phyloP scores from a whole-genome alignment of 2,113 vertebrate species.

The Macquaria ambigua region DNA sequence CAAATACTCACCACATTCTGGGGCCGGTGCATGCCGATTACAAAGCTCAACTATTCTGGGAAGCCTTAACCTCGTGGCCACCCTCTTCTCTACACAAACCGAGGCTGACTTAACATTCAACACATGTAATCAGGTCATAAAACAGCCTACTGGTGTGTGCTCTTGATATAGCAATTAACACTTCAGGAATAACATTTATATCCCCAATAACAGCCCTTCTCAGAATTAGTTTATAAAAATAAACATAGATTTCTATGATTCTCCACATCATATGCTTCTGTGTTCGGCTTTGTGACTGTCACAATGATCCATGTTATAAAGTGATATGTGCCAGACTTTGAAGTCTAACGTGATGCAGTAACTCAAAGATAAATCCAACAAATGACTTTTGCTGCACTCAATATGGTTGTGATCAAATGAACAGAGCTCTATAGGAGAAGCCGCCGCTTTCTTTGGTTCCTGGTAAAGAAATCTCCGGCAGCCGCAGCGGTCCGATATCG shows the following conservation, averaged over 20 bases:
- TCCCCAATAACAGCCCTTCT: background rate
- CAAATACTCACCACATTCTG: slow-evolving; percentile 39
- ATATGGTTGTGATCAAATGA: slow-evolving; percentile 54
- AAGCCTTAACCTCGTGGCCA: slow-evolving; percentile 42
- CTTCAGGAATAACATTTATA: background rate
- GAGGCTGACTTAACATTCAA: slow-evolving; percentile 62
- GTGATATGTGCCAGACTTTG: slow-evolving; percentile 8
- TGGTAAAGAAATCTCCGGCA: slow-evolving; percentile 58
- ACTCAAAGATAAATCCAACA: slow-evolving; percentile 35
- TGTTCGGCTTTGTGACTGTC: slow-evolving; percentile 4
- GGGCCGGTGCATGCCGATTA: slow-evolving; percentile 39
- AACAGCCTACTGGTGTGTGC: slow-evolving; percentile 30
- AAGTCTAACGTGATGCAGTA: slow-evolving; percentile 19
- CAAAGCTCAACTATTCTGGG: slow-evolving; percentile 73
- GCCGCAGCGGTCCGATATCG: slow-evolving; percentile 52
- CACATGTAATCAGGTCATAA: slow-evolving; percentile 67
- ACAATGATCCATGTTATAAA: slow-evolving; percentile 3
- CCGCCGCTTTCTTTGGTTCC: slow-evolving; percentile 47
- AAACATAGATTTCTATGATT: background rate
- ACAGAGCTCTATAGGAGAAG: slow-evolving; percentile 18
- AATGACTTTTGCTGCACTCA: slow-evolving; percentile 41
- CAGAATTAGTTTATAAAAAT: slow-evolving; percentile 7
- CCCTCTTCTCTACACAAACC: slow-evolving; percentile 42
- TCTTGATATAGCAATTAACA: slow-evolving; percentile 47
- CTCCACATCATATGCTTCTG: background rate